Base-by-base conservation (phyloP, 2,888 invertebrate species). In the Cosmia trapezina region DNA sequence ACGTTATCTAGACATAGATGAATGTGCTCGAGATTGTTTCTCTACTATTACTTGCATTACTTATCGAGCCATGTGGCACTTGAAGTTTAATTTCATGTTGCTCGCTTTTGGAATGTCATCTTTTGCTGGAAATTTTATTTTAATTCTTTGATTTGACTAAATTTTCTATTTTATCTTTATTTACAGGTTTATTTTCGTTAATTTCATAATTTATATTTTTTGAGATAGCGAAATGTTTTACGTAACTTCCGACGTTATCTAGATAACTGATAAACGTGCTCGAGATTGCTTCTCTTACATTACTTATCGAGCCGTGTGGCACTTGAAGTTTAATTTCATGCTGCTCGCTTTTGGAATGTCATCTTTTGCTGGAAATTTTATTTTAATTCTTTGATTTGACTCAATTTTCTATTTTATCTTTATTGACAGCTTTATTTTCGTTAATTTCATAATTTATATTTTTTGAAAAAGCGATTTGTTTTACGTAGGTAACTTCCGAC, bases 1-100 rank as follows among this genome's bases (percentile, higher is more conserved):
- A 90, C 89, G 82, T 78, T 87, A 89, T 88, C 90, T 88, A 77
- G 92, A 92, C 92, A 80, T 79, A 86, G 91, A 92, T 89, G 88
- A 92, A 93, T 92, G 91, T 86, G 80, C 80, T 64, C 63, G 59
- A 84, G 83, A 83, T 86, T 86, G 84, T 87, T 83, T 74, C 77
- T 78, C 62, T 71, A 62, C 72, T 70, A 63, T 76, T 74, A 76
- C 76, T 80, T 80, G 80, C 73, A 74, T 79, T 79, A 78, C 59
- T 76, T 86, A 80, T 75, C 70, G 75, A 73, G 66, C 28, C 66
- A 66, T n/a, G 64, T 80, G 65, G 47, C 68, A 70, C 60, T 84
- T 60, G 60, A 62, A 85, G 62, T 80, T 79, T 71, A 76, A 83
- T 83, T 83, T 76, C 65, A 76, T 66, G 82, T 68, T 84, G 37